These are phyloP conservation scores for Synanthedon andrenaeformis DNA, from an alignment of 2,888 invertebrate species.

Conservation along the genomic window DNA sequence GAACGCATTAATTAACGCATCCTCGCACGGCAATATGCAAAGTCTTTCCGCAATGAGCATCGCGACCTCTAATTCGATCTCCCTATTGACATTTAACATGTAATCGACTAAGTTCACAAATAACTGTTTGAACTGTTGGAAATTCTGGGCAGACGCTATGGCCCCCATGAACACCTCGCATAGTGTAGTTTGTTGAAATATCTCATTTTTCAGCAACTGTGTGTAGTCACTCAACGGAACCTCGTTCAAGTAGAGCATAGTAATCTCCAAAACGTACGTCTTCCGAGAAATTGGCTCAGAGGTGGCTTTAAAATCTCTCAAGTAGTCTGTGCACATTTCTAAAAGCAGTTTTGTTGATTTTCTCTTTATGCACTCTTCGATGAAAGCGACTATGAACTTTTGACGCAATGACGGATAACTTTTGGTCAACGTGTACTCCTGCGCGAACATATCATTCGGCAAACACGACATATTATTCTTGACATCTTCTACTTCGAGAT, in stretches of 20 bases:
- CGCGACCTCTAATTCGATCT: constrained; percentile 25
- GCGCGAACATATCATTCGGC: constrained; percentile 23
- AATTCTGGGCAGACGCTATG: constrained; percentile 46
- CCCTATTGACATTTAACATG: constrained; percentile 21
- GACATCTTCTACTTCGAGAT: constrained; percentile 11
- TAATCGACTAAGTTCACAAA: constrained; percentile 38
- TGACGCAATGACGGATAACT: constrained; percentile 16
- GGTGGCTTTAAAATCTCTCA: too few species aligned
- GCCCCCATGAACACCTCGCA: constrained; percentile 37
- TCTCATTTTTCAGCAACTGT: constrained; percentile 21
- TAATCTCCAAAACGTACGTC: constrained; percentile 22
- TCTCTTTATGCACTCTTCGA: constrained; percentile 30
- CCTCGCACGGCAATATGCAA: constrained; percentile 39
- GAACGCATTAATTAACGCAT: constrained; percentile 23
- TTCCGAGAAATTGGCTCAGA: constrained; percentile 1
- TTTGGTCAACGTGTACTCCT: constrained; percentile 32
- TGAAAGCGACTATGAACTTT: constrained; percentile 25
- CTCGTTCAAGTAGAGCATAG: constrained; percentile 33
- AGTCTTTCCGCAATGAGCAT: constrained; percentile 39
- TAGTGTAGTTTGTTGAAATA: constrained; percentile 8
- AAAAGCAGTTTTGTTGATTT: constrained; percentile 28
- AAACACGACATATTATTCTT: constrained; percentile 12
- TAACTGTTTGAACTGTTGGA: constrained; percentile 41
- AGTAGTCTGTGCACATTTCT: constrained; percentile 37
- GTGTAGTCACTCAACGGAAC: constrained; percentile 22